A percentile compares a stretch with the other conserved stretches of the same genome.
phyloP scores from a whole-genome alignment of 2,888 invertebrate species.

The Iselma pallidipennis region DNA sequence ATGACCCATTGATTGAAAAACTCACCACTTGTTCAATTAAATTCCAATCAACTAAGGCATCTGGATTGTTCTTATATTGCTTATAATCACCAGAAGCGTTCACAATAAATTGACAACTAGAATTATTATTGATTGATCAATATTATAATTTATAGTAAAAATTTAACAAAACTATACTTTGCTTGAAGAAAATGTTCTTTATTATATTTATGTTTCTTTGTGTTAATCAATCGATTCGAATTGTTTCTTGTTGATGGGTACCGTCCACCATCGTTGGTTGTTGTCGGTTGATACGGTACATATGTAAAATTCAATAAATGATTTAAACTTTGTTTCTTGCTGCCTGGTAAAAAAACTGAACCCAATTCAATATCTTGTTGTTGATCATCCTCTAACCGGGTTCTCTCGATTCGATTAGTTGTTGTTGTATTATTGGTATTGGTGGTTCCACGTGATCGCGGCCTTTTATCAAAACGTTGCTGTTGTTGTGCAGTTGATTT shows the following conservation, averaged over 20 bases:
- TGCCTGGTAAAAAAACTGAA: constrained; percentile 81
- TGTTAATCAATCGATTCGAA: constrained; percentile 54
- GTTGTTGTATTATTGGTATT: constrained; percentile 55
- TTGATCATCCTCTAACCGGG: constrained; percentile 62
- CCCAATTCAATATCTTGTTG: constrained; percentile 73
- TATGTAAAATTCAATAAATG: constrained; percentile 93
- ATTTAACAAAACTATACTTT: constrained; percentile 62
- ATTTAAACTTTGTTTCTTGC: constrained; percentile 90
- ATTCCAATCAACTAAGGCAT: constrained; percentile 89
- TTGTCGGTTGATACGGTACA: constrained; percentile 56
- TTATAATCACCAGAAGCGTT: constrained; percentile 79
- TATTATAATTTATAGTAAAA: background rate
- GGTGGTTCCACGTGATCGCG: constrained; percentile 68
- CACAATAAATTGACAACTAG: constrained; percentile 95
- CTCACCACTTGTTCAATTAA: constrained; percentile 91
- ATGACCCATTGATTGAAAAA: constrained; percentile 32
- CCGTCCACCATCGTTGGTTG: constrained; percentile 37
- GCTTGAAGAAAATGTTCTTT: constrained; percentile 95
- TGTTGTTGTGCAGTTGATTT: constrained; percentile 69
- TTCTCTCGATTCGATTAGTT: constrained; percentile 71
- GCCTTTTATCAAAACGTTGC: constrained; percentile 67
- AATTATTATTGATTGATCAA: background rate
- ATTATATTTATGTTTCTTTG: constrained; percentile 75
- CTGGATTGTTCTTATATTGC: constrained; percentile 79
- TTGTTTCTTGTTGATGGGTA: constrained; percentile 28